These are phyloP conservation scores for Hirtodrosophila trivittata DNA, from an alignment of 2,888 invertebrate genomes.

Conservation along the genomic window DNA sequence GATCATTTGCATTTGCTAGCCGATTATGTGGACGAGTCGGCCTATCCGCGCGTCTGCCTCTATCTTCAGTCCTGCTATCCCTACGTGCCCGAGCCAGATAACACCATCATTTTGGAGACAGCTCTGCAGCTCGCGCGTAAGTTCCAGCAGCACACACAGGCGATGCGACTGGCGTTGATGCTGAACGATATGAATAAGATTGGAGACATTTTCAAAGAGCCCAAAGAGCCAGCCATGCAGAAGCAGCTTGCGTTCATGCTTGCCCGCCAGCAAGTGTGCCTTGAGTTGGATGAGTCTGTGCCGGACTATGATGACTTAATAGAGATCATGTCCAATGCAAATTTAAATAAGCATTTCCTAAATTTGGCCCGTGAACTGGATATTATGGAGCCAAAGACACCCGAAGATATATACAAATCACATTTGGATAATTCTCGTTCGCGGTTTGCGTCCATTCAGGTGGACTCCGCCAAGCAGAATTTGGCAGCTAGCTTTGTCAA, in stretches of 20 bases:
- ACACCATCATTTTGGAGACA: constrained; percentile 91
- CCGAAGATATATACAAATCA: constrained; percentile 99
- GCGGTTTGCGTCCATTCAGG: constrained; percentile 88
- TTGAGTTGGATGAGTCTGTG: constrained; percentile 89
- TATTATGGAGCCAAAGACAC: constrained; percentile 99
- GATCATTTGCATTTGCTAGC: constrained; percentile 94
- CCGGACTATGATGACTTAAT: constrained; percentile 89
- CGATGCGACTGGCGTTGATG: constrained; percentile 95
- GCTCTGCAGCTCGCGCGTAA: constrained; percentile 93
- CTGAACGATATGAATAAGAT: constrained; percentile 92
- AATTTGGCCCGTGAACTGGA: constrained; percentile 98
- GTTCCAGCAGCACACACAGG: constrained; percentile 94
- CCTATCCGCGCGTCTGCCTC: constrained; percentile 95
- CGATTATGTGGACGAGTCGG: constrained; percentile 94
- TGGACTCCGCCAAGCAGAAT: constrained; percentile 98
- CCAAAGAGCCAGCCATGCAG: constrained; percentile 91
- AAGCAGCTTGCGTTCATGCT: constrained; percentile 98
- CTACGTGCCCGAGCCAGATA: constrained; percentile 97
- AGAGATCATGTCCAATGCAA: constrained; percentile 96
- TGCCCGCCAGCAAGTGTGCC: constrained; percentile 95
- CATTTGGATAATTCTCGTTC: constrained; percentile 95
- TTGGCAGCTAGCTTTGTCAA: constrained; percentile 99
- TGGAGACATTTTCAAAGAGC: constrained; percentile 92
- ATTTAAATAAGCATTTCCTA: constrained; percentile 96
- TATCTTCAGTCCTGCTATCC: constrained; percentile 95